Base-by-base conservation (phyloP, 2,797 vertebrate genomes). In the Tenualosa ilisha region DNA sequence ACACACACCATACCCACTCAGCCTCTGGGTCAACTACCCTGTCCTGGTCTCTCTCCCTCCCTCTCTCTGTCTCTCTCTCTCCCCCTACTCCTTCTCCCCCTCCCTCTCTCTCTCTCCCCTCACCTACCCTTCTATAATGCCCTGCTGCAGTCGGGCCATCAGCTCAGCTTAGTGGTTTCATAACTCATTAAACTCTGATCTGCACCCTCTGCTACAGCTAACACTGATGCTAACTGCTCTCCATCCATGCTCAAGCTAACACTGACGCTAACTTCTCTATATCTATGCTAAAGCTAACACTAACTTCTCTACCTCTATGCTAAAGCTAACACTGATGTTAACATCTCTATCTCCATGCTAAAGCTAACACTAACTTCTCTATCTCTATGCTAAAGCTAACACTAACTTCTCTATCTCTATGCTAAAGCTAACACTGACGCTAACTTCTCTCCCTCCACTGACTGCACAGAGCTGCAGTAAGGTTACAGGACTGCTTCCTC, bases 161-260 rank as follows among this genome's bases (percentile, higher is more conserved):
- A 75, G 68, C 31, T 37, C 15, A 43, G 68, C 68, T 75, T 75
- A 75, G 31, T 43, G 37, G 20, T 40, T 75, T 75, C 68, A 75
- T 75, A 75, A 75, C 68, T 75, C 31, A 40, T 37, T 75, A 75
- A 13, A 75, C 15, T 5, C 68, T 75, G 68, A 40, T 75, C 68
- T 37, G 68, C 31, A 75, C 68, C 68, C 37, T 17, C 24, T 9
- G 9, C 63, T 75, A 75, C 40, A 6, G 68, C 37, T 43, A 40
- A 75, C 13, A 17, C 68, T 13, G 9, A 11, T 11, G 63, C 63
- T 65, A 65, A 31, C 63, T 11, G 6, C 9, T 24, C n/a, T 63
- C 61, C 7, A 6, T 7, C n/a, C 51, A 13, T 3, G 13, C 51
- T 53, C 0, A 46, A 4, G 46, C 46, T 7, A 46, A 46, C 3